Conservation (phyloP, 2,113 vertebrate genomes). For the Rissa tridactyla region DNA sequence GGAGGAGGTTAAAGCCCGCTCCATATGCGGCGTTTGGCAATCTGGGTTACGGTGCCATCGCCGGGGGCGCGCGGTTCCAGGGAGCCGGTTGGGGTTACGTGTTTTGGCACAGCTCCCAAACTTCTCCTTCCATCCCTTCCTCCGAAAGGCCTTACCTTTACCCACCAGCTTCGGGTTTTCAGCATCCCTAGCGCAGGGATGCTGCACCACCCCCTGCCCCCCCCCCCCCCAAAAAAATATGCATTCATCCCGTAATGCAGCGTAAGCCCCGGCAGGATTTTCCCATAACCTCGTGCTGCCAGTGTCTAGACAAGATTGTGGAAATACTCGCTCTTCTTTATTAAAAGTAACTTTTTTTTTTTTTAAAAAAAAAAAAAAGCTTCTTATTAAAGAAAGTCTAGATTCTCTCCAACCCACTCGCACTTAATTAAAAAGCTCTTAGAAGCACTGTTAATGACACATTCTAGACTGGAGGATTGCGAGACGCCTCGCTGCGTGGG, state of each 20-base stretch:
- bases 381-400: conserved; percentile 66
- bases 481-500: conserved; percentile 55
- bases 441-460: conserved; percentile 65
- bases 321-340: conserved; percentile 55
- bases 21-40: background rate
- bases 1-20: background rate
- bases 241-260: background rate
- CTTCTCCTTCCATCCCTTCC: background rate
- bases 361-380: background rate
- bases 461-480: conserved; percentile 52
- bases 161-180: fast-evolving
- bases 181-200: background rate
- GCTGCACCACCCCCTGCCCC: background rate
- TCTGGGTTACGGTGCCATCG: conserved; percentile 49
- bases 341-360: conserved; percentile 34
- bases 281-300: background rate
- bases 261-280: background rate
- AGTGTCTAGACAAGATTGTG: conserved; percentile 40
- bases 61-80: fast-evolving
- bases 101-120: background rate
- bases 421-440: conserved; percentile 70
- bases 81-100: fast-evolving
- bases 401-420: conserved; percentile 57
- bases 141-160: background rate
- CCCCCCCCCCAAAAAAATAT: background rate